A percentile compares a stretch with the other conserved stretches of the same genome.
Conservation (phyloP, 2,888 invertebrate genomes). For the Brachypalpus laphriformis region DNA sequence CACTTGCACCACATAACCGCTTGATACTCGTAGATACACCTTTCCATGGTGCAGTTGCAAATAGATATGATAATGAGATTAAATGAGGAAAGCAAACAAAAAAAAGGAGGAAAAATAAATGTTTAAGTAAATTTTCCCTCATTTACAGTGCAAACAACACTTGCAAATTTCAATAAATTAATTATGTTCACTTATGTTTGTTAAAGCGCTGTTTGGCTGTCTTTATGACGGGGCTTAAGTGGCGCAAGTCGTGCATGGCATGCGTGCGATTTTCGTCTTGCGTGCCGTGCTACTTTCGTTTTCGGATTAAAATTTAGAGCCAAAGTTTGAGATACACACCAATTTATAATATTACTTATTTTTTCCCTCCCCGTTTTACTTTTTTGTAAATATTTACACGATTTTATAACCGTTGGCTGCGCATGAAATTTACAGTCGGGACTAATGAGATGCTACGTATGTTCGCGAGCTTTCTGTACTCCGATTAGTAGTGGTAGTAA, state of each 20-base stretch:
- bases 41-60: not conserved
- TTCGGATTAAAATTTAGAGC: constrained; percentile 15
- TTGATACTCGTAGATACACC: not conserved
- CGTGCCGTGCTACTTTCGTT: constrained; percentile 16
- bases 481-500: not conserved
- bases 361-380: not conserved
- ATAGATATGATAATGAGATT: constrained; percentile 14
- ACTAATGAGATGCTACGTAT: constrained; percentile 22
- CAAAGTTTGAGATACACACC: not conserved
- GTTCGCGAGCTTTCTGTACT: not conserved
- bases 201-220: not conserved
- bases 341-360: not conserved
- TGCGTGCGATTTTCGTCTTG: not conserved
- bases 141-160: constrained; percentile 1
- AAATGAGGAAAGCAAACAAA: constrained; percentile 20
- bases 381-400: constrained; percentile 25
- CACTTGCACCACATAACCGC: constrained; percentile 9
- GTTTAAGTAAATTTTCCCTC: constrained; percentile 3
- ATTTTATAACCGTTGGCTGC: constrained; percentile 12
- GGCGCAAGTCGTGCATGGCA: not conserved
- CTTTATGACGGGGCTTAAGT: not conserved
- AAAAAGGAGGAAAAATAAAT: not conserved
- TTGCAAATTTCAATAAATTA: constrained; percentile 14
- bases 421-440: constrained; percentile 8
- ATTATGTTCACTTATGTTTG: constrained; percentile 9